phyloP scores from a whole-genome alignment of 2,113 vertebrate genomes.

The Gallinago jamesoni region DNA sequence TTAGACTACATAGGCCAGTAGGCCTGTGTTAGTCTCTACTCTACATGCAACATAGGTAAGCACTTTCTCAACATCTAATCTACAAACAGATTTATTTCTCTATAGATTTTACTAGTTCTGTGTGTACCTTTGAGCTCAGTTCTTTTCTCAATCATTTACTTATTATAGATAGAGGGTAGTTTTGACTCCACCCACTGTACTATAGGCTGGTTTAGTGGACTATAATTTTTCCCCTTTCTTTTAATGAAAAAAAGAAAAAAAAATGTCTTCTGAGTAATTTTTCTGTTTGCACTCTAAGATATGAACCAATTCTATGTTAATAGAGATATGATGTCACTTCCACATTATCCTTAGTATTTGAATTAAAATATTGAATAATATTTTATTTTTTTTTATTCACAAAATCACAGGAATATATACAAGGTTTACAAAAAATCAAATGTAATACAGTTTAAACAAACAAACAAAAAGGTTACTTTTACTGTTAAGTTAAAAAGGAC shows the following conservation, averaged over 20 bases:
- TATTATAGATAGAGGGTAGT: not conserved
- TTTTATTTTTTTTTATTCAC: not conserved
- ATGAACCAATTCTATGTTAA: not conserved
- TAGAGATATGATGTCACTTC: not conserved
- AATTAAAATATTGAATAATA: too few relatives aligned
- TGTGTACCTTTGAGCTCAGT: not conserved
- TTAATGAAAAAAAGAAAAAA: not conserved
- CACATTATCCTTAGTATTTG: not conserved
- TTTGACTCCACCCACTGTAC: not conserved
- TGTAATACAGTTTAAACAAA: not conserved
- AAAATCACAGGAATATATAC: not conserved
- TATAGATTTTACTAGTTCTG: not conserved
- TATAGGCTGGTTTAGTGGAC: not conserved
- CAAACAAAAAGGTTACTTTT: not conserved
- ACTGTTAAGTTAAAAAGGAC: not conserved
- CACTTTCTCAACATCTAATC: not conserved
- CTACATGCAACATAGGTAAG: not conserved
- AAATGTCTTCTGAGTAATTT: accelerated
- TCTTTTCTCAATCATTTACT: not conserved
- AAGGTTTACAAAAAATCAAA: not conserved
- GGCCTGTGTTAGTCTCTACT: not conserved
- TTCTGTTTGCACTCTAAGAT: not conserved
- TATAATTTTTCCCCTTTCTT: not conserved
- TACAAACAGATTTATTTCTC: not conserved
- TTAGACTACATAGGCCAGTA: not conserved